These are phyloP conservation scores for Sylvietta virens DNA, from an alignment of 2,113 vertebrate species.

Conservation along the genomic window DNA sequence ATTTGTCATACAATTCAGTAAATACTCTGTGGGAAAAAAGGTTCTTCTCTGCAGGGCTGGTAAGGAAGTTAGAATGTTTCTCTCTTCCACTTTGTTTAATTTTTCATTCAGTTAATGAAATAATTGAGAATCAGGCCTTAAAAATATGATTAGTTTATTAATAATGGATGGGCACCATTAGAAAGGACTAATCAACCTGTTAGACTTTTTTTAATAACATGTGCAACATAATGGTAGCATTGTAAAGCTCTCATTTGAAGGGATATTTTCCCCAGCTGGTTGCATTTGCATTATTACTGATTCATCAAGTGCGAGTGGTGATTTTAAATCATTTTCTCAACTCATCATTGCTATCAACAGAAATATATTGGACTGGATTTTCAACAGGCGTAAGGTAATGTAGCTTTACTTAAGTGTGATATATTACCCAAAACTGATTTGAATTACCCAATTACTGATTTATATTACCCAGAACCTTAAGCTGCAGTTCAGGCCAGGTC, in stretches of 20 bases:
- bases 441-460: neutral
- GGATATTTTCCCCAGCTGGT: neutral
- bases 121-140: constrained; percentile 20
- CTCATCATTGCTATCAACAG: neutral
- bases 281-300: neutral
- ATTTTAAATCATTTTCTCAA: neutral
- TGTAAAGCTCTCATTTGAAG: neutral
- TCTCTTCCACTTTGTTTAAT: constrained; percentile 6
- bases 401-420: neutral
- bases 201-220: constrained; percentile 1
- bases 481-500: neutral
- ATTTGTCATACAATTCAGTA: neutral
- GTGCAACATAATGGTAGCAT: neutral
- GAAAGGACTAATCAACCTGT: constrained; percentile 35
- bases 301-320: neutral
- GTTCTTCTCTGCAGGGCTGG: neutral
- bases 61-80: constrained; percentile 8
- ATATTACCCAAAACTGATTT: neutral
- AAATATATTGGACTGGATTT: neutral
- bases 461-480: neutral
- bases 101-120: constrained; percentile 35
- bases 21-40: neutral
- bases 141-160: constrained; percentile 38
- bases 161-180: constrained; percentile 35
- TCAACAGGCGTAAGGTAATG: neutral